phyloP scores from a whole-genome alignment of 2,113 vertebrate genomes.

The Amphiprion ocellaris region DNA sequence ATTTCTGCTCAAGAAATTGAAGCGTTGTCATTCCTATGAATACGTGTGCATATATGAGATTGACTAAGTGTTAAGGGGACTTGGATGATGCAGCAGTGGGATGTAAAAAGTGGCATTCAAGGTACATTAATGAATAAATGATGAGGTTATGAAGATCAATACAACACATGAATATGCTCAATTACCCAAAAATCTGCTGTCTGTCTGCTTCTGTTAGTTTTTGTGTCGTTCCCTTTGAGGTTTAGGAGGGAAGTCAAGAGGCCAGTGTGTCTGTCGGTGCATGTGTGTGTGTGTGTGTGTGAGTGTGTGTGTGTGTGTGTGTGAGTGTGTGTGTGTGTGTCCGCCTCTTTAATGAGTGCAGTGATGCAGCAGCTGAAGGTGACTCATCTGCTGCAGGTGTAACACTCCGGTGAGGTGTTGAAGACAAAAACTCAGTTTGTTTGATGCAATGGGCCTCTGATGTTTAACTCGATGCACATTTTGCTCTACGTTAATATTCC shows the following conservation, averaged over 20 bases:
- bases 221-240: conserved; percentile 24
- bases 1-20: too few species aligned
- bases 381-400: conserved; percentile 52
- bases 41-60: too few species aligned
- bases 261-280: not conserved
- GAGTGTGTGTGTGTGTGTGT: not conserved
- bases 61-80: too few species aligned
- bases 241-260: conserved; percentile 7
- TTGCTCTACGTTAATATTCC: not conserved
- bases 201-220: not conserved
- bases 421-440: conserved; percentile 14
- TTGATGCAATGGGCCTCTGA: not conserved
- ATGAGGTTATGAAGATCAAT: too few species aligned
- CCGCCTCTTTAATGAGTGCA: conserved; percentile 13
- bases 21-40: too few species aligned
- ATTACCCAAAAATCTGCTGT: conserved; percentile 23
- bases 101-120: not conserved
- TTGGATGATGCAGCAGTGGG: not conserved
- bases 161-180: conserved; percentile 2
- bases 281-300: not conserved
- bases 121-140: not conserved
- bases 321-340: not conserved
- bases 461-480: not conserved
- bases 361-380: conserved; percentile 40
- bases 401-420: conserved; percentile 2